Percentiles rank a stretch among this genome's conserved stretches.
phyloP scores from a whole-genome alignment of 2,888 invertebrate genomes.

The Ornithoptera priamus region DNA sequence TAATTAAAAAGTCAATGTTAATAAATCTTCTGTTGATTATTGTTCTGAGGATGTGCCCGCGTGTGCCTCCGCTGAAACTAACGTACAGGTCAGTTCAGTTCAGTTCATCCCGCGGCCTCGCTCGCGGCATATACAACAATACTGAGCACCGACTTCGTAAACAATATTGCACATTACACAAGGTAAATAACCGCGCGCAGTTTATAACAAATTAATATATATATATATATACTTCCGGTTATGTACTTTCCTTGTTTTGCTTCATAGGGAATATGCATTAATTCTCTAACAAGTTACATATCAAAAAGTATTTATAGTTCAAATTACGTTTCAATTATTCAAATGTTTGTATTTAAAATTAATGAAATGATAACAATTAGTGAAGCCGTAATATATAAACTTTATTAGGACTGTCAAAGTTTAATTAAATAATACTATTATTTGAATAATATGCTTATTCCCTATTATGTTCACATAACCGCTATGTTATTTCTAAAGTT shows the following conservation, averaged over 20 bases:
- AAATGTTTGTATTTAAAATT: no score
- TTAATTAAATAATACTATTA: no score
- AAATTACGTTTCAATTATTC: no score
- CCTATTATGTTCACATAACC: constrained; percentile 3
- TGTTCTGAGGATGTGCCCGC: constrained; percentile 67
- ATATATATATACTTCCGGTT: constrained; percentile 12
- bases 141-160: constrained; percentile 62
- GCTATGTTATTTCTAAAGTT: constrained; percentile 47
- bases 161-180: constrained; percentile 62
- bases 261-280: background rate
- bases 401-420: no score
- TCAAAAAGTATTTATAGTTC: no score
- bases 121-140: constrained; percentile 38
- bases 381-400: no score
- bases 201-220: constrained; percentile 48
- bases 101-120: constrained; percentile 15
- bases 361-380: no score
- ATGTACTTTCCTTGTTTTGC: background rate
- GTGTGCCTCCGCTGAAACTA: constrained; percentile 32
- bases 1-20: background rate
- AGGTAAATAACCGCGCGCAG: constrained; percentile 45
- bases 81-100: constrained; percentile 29
- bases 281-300: constrained; percentile 6
- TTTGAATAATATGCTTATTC: background rate
- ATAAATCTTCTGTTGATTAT: constrained; percentile 40